Base-by-base conservation (phyloP, 1,140 invertebrate species). In the Luehdorfia chinensis region DNA sequence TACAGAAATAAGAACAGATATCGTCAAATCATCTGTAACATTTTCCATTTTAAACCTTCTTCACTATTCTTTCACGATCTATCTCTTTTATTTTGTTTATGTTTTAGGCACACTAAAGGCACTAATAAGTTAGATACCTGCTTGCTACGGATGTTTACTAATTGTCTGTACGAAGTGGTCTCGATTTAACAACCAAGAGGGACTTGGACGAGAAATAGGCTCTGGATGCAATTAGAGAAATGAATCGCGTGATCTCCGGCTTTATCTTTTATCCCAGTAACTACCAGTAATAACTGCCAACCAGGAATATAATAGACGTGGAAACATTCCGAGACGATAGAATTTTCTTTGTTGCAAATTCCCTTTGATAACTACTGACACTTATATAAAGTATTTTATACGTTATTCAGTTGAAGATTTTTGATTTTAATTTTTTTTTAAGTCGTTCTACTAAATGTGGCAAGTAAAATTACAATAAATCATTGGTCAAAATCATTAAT, bases 181-280 rank as follows among this genome's bases (percentile, higher is more conserved):
- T 43, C 39, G 25, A 43, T 43, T 43, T 43, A 43, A 43, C 39
- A 30, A 43, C 39, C 15, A 9, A 30, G 39, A 27, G 23, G 25
- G 39, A 43, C 39, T 43, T 28, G 16, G 39, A 43, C 25, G 27
- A 43, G 39, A 15, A 43, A 43, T 43, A 43, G 59, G 55, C 60
- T 54, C 55, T 55, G 57, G 65, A 66, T 69, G 63, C 56, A 70
- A 68, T 75, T 75, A 75, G 66, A 75, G 62, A 54, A 70, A 65
- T 74, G 70, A 68, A 75, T 75, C 67, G 67, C 67, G 62, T 71
- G 71, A 75, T 69, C 67, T 68, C 59, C 50, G 59, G 53, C 62
- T 64, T 66, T 69, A 69, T 64, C 63, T 67, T 66, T 66, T 60
- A 70, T 68, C 50, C 50, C 37, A 62, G 59, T 63, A 63, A 69